phyloP scores from a whole-genome alignment of 2,888 invertebrate genomes.

The Zygothrica quintamaculata region DNA sequence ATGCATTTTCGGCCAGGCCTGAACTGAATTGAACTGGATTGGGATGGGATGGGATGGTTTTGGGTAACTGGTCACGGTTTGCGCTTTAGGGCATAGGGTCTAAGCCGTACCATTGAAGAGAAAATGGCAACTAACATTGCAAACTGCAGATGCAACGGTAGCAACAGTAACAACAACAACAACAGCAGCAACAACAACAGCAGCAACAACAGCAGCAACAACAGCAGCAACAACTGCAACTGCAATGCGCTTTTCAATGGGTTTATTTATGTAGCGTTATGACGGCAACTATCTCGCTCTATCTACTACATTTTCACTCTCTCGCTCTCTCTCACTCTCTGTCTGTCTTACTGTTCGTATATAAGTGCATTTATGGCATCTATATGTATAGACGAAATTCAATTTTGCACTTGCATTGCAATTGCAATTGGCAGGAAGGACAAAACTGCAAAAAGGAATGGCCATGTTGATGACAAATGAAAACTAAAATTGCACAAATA shows the following conservation, averaged over 20 bases:
- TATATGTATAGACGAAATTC: conserved; percentile 54
- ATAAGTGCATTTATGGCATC: conserved; percentile 39
- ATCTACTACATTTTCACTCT: too few species aligned
- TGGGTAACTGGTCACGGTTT: not conserved
- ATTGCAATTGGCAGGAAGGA: conserved; percentile 67
- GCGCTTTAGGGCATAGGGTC: conserved; percentile 47
- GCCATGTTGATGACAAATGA: conserved; percentile 70
- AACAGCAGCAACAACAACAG: not conserved
- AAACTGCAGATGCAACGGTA: conserved; percentile 10
- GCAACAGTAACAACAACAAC: conserved; percentile 13
- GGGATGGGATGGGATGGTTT: not conserved
- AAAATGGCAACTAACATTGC: conserved; percentile 2
- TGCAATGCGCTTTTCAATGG: conserved; percentile 73
- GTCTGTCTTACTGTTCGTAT: conserved; percentile 18
- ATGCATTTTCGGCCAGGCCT: conserved; percentile 24
- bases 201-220: conserved; percentile 21
- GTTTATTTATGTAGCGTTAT: conserved; percentile 77
- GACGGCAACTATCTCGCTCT: conserved; percentile 59
- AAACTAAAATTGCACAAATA: conserved; percentile 66
- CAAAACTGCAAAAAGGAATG: conserved; percentile 56
- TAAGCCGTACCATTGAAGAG: conserved; percentile 40
- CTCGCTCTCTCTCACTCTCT: too few species aligned
- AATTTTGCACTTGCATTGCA: conserved; percentile 69
- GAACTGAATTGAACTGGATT: not conserved
- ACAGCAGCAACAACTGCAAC: conserved; percentile 43